Evolutionary conservation across 2,113 vertebrate species (phyloP).

Genomic region (Eonycteris spelaea): DNA sequence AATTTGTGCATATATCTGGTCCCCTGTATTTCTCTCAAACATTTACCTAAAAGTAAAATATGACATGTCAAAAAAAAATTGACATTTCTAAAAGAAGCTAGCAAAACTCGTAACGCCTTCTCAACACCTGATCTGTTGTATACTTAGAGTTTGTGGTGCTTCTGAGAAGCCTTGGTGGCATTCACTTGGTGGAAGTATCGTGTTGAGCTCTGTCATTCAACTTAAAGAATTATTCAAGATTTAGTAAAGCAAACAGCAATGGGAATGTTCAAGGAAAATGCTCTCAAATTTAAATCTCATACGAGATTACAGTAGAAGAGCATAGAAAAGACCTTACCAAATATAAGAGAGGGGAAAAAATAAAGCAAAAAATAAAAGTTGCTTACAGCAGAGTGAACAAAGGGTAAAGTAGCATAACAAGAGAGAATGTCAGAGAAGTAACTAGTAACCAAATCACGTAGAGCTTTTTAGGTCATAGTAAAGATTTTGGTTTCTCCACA

Average conservation of each 20-base stretch:
- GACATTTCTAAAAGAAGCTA: not conserved
- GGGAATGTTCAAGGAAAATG: not conserved
- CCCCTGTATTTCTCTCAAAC: not conserved
- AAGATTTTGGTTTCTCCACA: not conserved
- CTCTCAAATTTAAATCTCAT: not conserved
- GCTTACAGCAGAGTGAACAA: not conserved
- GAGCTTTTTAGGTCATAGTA: not conserved
- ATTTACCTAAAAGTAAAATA: not conserved
- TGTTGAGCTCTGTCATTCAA: not conserved
- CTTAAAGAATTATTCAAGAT: not conserved
- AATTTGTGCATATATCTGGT: not conserved
- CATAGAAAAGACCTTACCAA: not conserved
- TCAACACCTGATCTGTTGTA: not conserved
- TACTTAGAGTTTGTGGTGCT: not conserved
- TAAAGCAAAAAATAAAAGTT: not conserved
- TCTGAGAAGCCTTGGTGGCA: not conserved
- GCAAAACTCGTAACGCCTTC: not conserved
- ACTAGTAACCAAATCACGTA: not conserved
- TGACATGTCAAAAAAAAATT: not conserved
- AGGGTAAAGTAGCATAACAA: accelerated
- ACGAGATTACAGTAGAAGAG: not conserved
- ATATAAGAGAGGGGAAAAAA: not conserved
- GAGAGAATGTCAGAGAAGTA: not conserved
- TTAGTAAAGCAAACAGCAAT: not conserved
- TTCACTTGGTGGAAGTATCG: not conserved